phyloP scores from a whole-genome alignment of 2,113 vertebrate genomes.

The Hyaena hyaena region DNA sequence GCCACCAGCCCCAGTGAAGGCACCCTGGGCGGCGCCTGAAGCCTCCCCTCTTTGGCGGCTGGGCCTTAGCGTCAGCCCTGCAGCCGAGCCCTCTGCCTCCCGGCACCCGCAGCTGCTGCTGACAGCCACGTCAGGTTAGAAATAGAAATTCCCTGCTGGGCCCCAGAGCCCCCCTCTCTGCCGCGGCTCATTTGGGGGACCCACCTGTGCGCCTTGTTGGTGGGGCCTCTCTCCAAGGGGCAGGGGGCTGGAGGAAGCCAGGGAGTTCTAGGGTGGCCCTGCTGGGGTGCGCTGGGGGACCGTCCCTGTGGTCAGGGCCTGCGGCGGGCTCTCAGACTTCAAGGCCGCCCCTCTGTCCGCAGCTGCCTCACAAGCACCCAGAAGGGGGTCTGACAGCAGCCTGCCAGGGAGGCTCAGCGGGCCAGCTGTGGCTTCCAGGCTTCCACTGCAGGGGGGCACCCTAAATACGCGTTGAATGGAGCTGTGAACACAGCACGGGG shows the following conservation, averaged over 20 bases:
- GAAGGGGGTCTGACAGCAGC: neutral
- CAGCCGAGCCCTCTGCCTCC: neutral
- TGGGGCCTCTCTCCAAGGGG: neutral
- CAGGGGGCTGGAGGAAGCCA: neutral
- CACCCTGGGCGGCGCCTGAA: rapidly evolving
- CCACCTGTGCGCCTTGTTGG: neutral
- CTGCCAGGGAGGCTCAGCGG: neutral
- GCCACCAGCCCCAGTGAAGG: neutral
- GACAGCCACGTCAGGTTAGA: constrained; percentile 38
- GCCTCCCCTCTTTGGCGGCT: rapidly evolving
- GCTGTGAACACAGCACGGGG: rapidly evolving
- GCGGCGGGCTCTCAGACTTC: neutral
- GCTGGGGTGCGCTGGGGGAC: neutral
- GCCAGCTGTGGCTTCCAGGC: neutral
- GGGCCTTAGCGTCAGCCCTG: neutral
- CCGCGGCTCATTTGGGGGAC: neutral
- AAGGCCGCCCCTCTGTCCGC: neutral
- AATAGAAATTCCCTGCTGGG: constrained; percentile 10
- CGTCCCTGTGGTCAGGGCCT: neutral
- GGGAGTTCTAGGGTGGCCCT: neutral
- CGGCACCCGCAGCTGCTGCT: neutral
- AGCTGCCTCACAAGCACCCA: neutral
- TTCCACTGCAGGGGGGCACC: neutral
- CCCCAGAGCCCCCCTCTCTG: neutral
- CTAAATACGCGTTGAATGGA: neutral